Evolutionary conservation across 2,888 invertebrate genomes (phyloP).

Genomic region (Drosophila histrio): DNA sequence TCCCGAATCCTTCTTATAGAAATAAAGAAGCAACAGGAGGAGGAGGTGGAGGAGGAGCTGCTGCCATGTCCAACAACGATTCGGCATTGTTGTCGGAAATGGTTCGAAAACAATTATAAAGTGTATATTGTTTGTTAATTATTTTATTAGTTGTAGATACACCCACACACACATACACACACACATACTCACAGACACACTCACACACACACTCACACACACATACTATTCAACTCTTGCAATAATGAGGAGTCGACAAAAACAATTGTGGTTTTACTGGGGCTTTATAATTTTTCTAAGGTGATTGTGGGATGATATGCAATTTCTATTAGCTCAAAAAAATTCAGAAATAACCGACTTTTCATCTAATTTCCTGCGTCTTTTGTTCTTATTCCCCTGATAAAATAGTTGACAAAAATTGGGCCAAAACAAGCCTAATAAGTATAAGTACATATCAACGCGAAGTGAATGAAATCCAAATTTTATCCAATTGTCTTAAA

Average conservation of each 20-base stretch:
- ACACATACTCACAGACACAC: constrained; percentile 2
- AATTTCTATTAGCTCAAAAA: constrained; percentile 2
- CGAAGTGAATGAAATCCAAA: constrained; percentile 12
- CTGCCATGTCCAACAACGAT: constrained; percentile 70
- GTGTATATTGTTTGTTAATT: constrained; percentile 64
- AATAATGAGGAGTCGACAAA: constrained; percentile 37
- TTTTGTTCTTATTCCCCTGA: not conserved
- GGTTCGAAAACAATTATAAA: constrained; percentile 79
- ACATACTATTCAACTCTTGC: constrained; percentile 46
- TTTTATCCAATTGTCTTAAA: constrained; percentile 1
- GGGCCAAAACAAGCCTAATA: constrained; percentile 6
- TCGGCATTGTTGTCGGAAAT: constrained; percentile 78
- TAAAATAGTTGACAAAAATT: constrained; percentile 11
- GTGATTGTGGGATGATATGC: not conserved
- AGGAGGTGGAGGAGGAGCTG: constrained; percentile 14
- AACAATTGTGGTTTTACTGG: constrained; percentile 46
- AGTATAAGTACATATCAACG: constrained; percentile 41
- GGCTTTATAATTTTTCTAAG: constrained; percentile 44
- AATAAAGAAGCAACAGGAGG: constrained; percentile 48
- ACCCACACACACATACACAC: constrained; percentile 8
- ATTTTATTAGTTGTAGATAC: constrained; percentile 59
- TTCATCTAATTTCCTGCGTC: no score
- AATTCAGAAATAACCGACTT: no score
- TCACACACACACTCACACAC: constrained; percentile 3
- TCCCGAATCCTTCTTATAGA: constrained; percentile 61